Conservation (phyloP, 2,113 vertebrate species). For the Spea multiplicata region DNA sequence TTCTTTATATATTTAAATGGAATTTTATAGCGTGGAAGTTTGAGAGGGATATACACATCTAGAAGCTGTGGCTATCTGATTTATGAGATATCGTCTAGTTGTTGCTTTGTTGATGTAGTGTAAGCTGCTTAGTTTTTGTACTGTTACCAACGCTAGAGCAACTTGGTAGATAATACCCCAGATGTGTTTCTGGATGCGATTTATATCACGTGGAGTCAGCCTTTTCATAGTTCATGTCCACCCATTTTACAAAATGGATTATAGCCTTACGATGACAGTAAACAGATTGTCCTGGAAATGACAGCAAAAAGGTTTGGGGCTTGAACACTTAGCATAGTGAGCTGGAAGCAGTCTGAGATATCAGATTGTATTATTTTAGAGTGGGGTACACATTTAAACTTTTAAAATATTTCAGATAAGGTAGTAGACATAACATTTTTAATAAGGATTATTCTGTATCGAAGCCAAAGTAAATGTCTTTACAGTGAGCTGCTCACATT, state of each 20-base stretch:
- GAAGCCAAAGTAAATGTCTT: slow-evolving; percentile 43
- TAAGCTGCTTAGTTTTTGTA: too few species aligned
- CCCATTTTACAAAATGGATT: background rate
- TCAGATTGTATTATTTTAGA: slow-evolving; percentile 30
- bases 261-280: slow-evolving; percentile 13
- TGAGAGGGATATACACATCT: too few species aligned
- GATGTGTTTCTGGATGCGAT: too few species aligned
- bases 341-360: slow-evolving; percentile 12
- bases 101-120: too few species aligned
- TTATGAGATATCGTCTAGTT: too few species aligned
- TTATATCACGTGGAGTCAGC: too few species aligned
- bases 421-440: slow-evolving; percentile 47
- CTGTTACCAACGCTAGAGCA: too few species aligned
- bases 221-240: background rate
- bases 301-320: slow-evolving; percentile 5
- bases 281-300: slow-evolving; percentile 28
- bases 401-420: slow-evolving; percentile 42
- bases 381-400: slow-evolving; percentile 29
- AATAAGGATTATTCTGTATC: slow-evolving; percentile 46
- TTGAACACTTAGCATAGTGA: background rate
- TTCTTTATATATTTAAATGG: too few species aligned
- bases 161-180: too few species aligned
- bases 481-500: slow-evolving; percentile 8
- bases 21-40: too few species aligned
- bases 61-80: too few species aligned